Evolutionary conservation across 30 jellyfish, hydroid and myxozoan species (phyloP).

Genomic region (Catostylus mosaicus): DNA sequence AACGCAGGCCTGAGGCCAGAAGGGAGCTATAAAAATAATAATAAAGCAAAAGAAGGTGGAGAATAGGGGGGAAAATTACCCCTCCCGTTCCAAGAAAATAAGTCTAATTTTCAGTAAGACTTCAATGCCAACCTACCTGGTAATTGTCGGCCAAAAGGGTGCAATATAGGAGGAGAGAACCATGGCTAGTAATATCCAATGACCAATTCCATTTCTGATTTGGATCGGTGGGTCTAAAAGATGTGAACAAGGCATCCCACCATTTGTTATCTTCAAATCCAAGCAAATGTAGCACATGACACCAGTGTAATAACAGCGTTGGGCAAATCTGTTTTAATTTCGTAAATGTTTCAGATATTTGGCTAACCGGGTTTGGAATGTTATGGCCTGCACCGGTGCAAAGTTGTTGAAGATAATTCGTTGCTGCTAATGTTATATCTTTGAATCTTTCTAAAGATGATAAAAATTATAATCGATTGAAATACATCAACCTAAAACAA

Average conservation of each 20-base stretch:
- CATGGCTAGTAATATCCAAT: constrained; percentile 15
- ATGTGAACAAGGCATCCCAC: constrained; percentile 28
- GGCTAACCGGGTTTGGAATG: not conserved
- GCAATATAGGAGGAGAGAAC: constrained; percentile 39
- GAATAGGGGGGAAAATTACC: too few relatives aligned
- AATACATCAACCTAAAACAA: too few relatives aligned
- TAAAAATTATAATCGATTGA: not conserved
- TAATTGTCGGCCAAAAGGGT: constrained; percentile 33
- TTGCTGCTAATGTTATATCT: constrained; percentile 59
- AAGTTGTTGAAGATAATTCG: constrained; percentile 20
- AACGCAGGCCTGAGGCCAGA: too few relatives aligned
- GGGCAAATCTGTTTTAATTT: constrained; percentile 29
- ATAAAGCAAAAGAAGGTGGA: too few relatives aligned
- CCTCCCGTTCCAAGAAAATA: too few relatives aligned
- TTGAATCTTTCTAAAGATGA: constrained; percentile 51
- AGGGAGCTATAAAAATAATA: too few relatives aligned
- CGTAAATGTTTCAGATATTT: not conserved
- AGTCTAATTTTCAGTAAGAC: too few relatives aligned
- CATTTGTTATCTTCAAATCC: constrained; percentile 27
- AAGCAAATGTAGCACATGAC: constrained; percentile 33
- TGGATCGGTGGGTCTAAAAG: not conserved
- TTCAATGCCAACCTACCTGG: constrained; percentile 20
- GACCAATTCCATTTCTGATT: constrained; percentile 56
- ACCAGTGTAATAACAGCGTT: constrained; percentile 47
- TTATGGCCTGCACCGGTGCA: not conserved